A percentile compares a stretch with the other conserved stretches of the same genome.
Conservation (phyloP, 2,797 vertebrate genomes). For the Karalla daura region DNA sequence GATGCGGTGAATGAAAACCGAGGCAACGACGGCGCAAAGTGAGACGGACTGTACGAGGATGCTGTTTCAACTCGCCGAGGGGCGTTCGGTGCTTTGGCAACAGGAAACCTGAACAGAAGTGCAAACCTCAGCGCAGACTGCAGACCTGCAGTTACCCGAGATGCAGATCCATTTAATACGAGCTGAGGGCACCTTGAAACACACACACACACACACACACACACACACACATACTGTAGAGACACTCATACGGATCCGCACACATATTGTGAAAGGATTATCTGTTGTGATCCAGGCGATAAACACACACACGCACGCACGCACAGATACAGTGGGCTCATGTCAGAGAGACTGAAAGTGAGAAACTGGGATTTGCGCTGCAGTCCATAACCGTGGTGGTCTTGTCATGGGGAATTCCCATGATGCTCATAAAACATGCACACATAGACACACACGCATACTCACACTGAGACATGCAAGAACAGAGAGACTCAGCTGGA, state of each 20-base stretch:
- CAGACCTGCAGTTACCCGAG: constrained; percentile 52
- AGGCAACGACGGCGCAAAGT: not conserved
- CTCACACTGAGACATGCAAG: no score
- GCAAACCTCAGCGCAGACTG: constrained; percentile 55
- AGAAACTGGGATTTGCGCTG: constrained; percentile 38
- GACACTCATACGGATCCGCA: constrained; percentile 11
- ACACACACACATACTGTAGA: constrained; percentile 1
- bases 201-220: constrained; percentile 16
- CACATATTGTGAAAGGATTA: constrained; percentile 50
- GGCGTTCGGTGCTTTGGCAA: constrained; percentile 36
- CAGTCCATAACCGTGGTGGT: constrained; percentile 30
- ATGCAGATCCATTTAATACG: constrained; percentile 57
- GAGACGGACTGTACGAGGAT: constrained; percentile 8
- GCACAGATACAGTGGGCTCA: no score
- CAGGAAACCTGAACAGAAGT: constrained; percentile 51
- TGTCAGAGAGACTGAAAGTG: constrained; percentile 20
- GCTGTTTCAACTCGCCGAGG: constrained; percentile 26
- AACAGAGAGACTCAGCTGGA: constrained; percentile 56
- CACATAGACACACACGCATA: constrained; percentile 24
- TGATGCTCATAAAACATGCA: constrained; percentile 43
- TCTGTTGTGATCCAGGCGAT: constrained; percentile 48
- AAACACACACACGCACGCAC: constrained; percentile 14
- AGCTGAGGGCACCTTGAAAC: constrained; percentile 72
- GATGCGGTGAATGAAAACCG: constrained; percentile 6
- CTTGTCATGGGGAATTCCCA: constrained; percentile 53